phyloP scores from a whole-genome alignment of 2,113 vertebrate species.

The Hemiscyllium ocellatum region DNA sequence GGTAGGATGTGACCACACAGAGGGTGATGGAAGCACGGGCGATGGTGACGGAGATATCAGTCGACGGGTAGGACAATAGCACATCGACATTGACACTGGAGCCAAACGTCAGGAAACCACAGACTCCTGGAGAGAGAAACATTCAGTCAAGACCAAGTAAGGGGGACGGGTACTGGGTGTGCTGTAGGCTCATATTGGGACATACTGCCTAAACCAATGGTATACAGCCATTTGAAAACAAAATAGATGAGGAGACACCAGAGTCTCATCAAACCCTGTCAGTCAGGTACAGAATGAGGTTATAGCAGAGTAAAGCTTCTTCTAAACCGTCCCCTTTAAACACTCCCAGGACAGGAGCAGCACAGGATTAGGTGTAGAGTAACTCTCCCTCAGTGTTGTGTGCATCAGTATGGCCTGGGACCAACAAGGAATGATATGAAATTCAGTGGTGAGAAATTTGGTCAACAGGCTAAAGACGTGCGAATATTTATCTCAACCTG shows the following conservation, averaged over 20 bases:
- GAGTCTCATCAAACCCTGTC: background rate
- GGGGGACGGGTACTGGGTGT: background rate
- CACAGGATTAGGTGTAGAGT: background rate
- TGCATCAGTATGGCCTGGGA: no score
- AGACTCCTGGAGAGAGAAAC: constrained; percentile 65
- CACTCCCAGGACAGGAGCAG: background rate
- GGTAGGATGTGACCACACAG: constrained; percentile 88
- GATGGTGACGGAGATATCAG: constrained; percentile 80
- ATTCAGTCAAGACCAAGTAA: background rate
- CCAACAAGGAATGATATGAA: no score
- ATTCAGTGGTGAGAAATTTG: no score
- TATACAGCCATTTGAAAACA: background rate
- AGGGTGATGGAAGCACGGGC: constrained; percentile 88
- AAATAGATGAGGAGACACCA: background rate
- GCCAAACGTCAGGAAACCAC: constrained; percentile 89
- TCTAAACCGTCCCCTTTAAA: background rate
- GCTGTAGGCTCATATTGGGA: background rate
- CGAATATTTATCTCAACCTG: no score
- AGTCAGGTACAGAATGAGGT: background rate
- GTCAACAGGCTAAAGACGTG: no score
- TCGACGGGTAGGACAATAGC: constrained; percentile 84
- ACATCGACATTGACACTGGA: constrained; percentile 77
- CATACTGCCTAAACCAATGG: background rate
- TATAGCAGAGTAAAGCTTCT: background rate
- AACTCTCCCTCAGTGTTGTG: background rate